A percentile compares a stretch with the other conserved stretches of the same genome.
Evolutionary conservation across 2,113 vertebrate species (phyloP).

Genomic region (Glareola pratincola): DNA sequence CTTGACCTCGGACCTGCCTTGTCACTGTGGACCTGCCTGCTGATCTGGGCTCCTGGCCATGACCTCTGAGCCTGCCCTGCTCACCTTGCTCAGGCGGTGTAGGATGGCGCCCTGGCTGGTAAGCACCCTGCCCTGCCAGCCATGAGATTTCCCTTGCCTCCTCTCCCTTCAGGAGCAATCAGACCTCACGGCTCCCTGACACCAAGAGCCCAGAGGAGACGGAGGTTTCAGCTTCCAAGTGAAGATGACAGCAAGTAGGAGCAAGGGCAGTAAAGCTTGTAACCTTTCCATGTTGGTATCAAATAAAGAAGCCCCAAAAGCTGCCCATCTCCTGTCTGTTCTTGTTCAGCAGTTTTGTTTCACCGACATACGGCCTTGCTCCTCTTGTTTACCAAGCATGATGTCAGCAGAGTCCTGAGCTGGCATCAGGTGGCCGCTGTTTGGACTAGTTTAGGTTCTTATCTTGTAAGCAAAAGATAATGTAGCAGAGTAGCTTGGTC

Average conservation of each 20-base stretch:
- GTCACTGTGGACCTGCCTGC: background rate
- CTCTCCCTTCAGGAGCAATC: background rate
- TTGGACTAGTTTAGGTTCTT: background rate
- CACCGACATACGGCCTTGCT: background rate
- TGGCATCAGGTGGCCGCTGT: background rate
- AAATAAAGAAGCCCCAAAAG: background rate
- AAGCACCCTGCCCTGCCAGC: background rate
- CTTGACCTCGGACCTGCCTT: background rate
- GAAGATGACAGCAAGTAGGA: background rate
- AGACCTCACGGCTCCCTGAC: background rate
- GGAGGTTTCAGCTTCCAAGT: background rate
- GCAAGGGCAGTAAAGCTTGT: background rate
- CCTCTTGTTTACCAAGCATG: background rate
- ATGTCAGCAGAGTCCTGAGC: background rate
- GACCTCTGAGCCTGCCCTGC: background rate
- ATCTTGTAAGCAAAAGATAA: background rate
- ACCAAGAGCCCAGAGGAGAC: background rate
- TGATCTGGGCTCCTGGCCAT: background rate
- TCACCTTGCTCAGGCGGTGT: background rate
- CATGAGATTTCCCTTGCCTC: background rate
- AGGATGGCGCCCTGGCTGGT: background rate
- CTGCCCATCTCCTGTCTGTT: background rate
- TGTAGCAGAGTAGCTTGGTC: background rate
- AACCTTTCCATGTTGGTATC: background rate
- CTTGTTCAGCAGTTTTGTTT: background rate